phyloP scores from a whole-genome alignment of 92 coral and sea anemone genomes.

The Actinostola sp. region DNA sequence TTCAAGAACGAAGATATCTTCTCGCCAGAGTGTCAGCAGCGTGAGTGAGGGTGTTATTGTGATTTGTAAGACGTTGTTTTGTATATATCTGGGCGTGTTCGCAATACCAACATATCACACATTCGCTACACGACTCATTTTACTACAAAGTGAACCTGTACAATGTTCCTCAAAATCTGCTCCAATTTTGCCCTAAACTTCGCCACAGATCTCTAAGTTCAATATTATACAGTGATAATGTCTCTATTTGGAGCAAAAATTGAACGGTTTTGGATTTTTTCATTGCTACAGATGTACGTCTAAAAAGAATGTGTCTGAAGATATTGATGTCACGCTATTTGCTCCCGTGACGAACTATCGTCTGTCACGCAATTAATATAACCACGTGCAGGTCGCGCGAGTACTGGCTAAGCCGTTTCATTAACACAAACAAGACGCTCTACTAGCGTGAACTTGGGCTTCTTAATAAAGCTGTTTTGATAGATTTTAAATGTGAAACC shows the following conservation, averaged over 20 bases:
- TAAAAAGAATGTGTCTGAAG: no score
- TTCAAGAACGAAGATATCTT: constrained; percentile 4
- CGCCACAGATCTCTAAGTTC: neutral
- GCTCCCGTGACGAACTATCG: no score
- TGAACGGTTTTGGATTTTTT: constrained; percentile 1
- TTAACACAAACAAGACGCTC: no score
- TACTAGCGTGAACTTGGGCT: no score
- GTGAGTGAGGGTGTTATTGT: constrained; percentile 12
- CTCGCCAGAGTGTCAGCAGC: constrained; percentile 8
- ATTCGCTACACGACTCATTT: constrained; percentile 11
- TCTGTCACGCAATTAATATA: no score
- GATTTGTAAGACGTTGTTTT: neutral
- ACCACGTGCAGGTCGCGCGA: no score
- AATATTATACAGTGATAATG: neutral
- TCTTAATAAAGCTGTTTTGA: no score
- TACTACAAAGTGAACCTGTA: constrained; percentile 24
- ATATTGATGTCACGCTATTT: no score
- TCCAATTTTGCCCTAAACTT: no score
- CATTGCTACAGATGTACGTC: constrained; percentile 30
- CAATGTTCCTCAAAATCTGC: neutral
- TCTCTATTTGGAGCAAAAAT: neutral
- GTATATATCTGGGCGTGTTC: constrained; percentile 19
- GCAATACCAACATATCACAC: constrained; percentile 3
- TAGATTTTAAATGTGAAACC: no score
- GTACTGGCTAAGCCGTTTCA: no score